Conservation (phyloP, 2,797 vertebrate species). For the Carapus acus region DNA sequence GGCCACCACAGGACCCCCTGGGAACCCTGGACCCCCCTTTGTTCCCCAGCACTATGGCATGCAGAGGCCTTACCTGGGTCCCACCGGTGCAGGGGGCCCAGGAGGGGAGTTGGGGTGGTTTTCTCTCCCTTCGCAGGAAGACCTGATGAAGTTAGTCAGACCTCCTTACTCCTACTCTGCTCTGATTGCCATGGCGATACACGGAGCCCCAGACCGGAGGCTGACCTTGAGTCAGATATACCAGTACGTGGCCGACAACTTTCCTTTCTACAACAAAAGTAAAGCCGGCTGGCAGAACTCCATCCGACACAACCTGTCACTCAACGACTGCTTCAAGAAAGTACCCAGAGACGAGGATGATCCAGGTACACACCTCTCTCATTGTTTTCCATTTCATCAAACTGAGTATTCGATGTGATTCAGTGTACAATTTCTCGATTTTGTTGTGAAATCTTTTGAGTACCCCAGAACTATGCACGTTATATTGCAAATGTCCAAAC, state of each 20-base stretch:
- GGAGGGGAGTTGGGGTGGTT: slow-evolving; percentile 91
- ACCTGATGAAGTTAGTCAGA: slow-evolving; percentile 95
- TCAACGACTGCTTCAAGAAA: slow-evolving; percentile 98
- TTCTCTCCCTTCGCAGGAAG: slow-evolving; percentile 94
- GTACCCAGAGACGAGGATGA: slow-evolving; percentile 94
- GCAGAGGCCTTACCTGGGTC: slow-evolving; percentile 88
- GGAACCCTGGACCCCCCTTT: slow-evolving; percentile 78
- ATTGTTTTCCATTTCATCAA: not conserved
- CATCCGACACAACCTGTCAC: slow-evolving; percentile 94
- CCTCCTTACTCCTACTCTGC: slow-evolving; percentile 98
- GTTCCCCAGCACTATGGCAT: slow-evolving; percentile 91
- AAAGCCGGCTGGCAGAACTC: slow-evolving; percentile 99
- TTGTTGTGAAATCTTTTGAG: not conserved
- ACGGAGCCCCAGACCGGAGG: slow-evolving; percentile 88
- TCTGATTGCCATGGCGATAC: slow-evolving; percentile 98
- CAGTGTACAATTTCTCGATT: not conserved
- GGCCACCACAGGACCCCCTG: slow-evolving; percentile 59
- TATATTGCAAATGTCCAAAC: not conserved
- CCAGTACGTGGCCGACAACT: slow-evolving; percentile 97
- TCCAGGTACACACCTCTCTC: slow-evolving; percentile 75
- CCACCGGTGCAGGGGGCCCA: slow-evolving; percentile 67
- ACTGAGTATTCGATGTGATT: slow-evolving; percentile 3
- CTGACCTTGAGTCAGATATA: slow-evolving; percentile 98
- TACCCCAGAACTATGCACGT: not conserved
- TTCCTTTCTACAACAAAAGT: slow-evolving; percentile 98